Percentiles rank a stretch among this genome's conserved stretches.
Evolutionary conservation across 2,888 invertebrate genomes (phyloP).

Genomic region (Choreutis nemorana): DNA sequence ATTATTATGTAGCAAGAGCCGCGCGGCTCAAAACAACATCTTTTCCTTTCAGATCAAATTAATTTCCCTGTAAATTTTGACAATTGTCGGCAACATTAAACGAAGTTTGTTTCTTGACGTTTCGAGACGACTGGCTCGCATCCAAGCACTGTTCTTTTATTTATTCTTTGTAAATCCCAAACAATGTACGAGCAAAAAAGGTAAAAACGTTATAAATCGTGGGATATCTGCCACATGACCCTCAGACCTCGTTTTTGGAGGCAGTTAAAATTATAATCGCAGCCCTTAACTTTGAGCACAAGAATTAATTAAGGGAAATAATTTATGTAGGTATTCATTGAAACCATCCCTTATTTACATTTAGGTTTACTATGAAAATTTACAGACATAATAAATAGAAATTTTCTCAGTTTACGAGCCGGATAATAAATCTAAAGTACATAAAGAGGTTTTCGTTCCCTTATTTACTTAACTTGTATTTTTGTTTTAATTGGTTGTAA

Average conservation of each 20-base stretch:
- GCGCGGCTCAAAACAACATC: constrained; percentile 32
- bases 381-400: no score
- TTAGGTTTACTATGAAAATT: no score
- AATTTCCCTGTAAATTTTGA: constrained; percentile 43
- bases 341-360: constrained; percentile 2
- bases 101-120: constrained; percentile 38
- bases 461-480: no score
- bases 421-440: no score
- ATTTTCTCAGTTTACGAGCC: no score
- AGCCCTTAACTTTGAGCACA: constrained; percentile 18
- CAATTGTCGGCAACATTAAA: constrained; percentile 40
- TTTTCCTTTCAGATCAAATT: constrained; percentile 42
- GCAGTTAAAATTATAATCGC: constrained; percentile 20
- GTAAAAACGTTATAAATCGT: constrained; percentile 14
- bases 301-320: constrained; percentile 20
- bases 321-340: constrained; percentile 10
- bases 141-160: constrained; percentile 22
- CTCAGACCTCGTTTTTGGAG: constrained; percentile 7
- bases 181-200: constrained; percentile 13
- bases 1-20: constrained; percentile 32
- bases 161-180: constrained; percentile 3
- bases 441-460: no score
- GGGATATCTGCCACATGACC: constrained; percentile 2
- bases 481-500: no score
- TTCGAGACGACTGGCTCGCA: constrained; percentile 30